phyloP scores from a whole-genome alignment of 2,888 invertebrate species.

The Pandemis cinnamomeana region DNA sequence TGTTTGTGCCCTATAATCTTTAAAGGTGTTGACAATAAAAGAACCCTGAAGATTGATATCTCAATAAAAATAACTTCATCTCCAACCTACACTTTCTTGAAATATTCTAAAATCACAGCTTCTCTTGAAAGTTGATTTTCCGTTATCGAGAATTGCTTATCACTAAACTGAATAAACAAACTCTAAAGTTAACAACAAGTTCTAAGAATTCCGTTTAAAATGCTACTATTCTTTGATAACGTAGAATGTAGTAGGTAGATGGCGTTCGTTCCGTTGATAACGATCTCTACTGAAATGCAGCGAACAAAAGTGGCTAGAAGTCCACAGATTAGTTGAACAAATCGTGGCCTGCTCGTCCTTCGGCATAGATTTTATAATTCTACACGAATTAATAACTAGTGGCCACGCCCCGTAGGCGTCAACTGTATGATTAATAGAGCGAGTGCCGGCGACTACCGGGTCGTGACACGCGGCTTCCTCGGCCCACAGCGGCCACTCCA shows the following conservation, averaged over 20 bases:
- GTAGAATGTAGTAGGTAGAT: neutral
- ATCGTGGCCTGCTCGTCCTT: constrained; percentile 53
- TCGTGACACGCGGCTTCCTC: constrained; percentile 59
- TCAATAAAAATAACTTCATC: neutral
- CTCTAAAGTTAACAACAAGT: constrained; percentile 18
- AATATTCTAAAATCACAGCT: constrained; percentile 14
- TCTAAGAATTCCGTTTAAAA: constrained; percentile 22
- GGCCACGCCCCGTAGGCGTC: constrained; percentile 81
- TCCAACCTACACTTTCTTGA: neutral
- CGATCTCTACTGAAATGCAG: constrained; percentile 3
- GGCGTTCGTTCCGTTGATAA: neutral
- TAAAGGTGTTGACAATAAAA: neutral
- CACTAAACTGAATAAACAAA: constrained; percentile 12
- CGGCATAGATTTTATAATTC: constrained; percentile 74
- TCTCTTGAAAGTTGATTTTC: constrained; percentile 15
- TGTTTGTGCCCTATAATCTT: neutral
- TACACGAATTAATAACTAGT: constrained; percentile 77
- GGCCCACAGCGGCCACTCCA: constrained; percentile 61
- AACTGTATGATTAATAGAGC: constrained; percentile 77
- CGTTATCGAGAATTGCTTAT: constrained; percentile 18
- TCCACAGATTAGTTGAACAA: constrained; percentile 10
- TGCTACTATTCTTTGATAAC: constrained; percentile 7
- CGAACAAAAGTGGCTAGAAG: constrained; percentile 6
- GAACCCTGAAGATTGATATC: neutral
- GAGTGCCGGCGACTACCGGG: constrained; percentile 73